These are phyloP conservation scores for Tromatobia lineatoria DNA, from an alignment of 2,888 invertebrate genomes.

Conservation along the genomic window DNA sequence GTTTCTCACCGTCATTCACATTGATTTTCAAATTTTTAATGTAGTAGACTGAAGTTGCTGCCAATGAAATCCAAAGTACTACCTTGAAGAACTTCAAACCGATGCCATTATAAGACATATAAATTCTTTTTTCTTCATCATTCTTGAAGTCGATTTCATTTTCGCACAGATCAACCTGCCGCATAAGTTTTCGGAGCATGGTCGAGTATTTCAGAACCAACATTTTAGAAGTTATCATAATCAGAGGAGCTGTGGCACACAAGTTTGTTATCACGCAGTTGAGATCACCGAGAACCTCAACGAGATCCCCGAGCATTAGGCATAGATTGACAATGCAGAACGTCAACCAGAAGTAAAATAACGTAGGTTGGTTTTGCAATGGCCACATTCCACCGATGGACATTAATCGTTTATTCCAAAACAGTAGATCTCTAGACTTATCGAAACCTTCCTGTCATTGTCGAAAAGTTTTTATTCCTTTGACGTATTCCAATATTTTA, in stretches of 20 bases:
- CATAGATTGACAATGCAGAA: slow-evolving; percentile 58
- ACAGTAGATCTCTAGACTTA: slow-evolving; percentile 29
- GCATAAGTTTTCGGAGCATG: slow-evolving; percentile 16
- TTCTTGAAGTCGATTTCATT: slow-evolving; percentile 25
- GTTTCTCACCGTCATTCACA: slow-evolving; percentile 49
- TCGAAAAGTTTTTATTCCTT: not conserved
- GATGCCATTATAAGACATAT: slow-evolving; percentile 43
- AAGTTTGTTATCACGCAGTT: slow-evolving; percentile 45
- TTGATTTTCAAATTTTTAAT: slow-evolving; percentile 43
- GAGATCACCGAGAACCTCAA: slow-evolving; percentile 61
- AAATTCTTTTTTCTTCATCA: slow-evolving; percentile 47
- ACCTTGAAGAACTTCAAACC: slow-evolving; percentile 38
- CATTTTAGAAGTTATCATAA: slow-evolving; percentile 53
- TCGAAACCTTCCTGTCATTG: slow-evolving; percentile 3
- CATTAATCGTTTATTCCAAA: slow-evolving; percentile 49
- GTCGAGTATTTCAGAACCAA: slow-evolving; percentile 45
- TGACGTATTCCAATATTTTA: not conserved
- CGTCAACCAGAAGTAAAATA: slow-evolving; percentile 37
- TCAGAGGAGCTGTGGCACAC: slow-evolving; percentile 28
- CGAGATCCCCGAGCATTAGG: slow-evolving; percentile 61
- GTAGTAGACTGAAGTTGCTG: slow-evolving; percentile 26
- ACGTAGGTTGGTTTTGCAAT: slow-evolving; percentile 9
- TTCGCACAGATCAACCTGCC: slow-evolving; percentile 5
- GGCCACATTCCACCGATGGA: slow-evolving; percentile 45
- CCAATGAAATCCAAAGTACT: not conserved